phyloP scores from a whole-genome alignment of 2,113 vertebrate genomes.

The Epinephelus moara region DNA sequence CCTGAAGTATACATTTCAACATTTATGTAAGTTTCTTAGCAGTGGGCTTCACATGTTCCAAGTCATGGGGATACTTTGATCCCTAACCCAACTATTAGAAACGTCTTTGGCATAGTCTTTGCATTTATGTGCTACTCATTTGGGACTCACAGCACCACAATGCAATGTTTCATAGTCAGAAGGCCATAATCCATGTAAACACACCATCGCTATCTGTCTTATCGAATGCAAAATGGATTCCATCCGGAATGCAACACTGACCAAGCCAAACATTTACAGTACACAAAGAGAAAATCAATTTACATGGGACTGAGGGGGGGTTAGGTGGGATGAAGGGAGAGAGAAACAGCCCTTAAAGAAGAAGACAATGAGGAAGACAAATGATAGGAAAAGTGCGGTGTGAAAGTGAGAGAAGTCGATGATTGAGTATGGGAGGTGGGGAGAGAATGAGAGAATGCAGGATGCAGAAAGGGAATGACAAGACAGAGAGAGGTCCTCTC shows the following conservation, averaged over 20 bases:
- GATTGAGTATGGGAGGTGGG: slow-evolving; percentile 65
- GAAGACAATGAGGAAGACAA: slow-evolving; percentile 72
- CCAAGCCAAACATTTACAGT: slow-evolving; percentile 71
- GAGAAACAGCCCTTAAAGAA: slow-evolving; percentile 58
- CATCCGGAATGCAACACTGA: slow-evolving; percentile 65
- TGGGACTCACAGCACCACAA: not conserved
- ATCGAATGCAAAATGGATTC: slow-evolving; percentile 67
- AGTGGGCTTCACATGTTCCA: slow-evolving; percentile 4
- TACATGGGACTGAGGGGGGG: slow-evolving; percentile 53
- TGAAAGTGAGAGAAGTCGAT: slow-evolving; percentile 71
- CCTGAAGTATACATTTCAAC: slow-evolving; percentile 8
- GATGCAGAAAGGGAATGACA: slow-evolving; percentile 72
- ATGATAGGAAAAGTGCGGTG: slow-evolving; percentile 60
- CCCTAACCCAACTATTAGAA: slow-evolving; percentile 21
- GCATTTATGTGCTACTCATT: slow-evolving; percentile 36
- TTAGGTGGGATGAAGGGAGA: slow-evolving; percentile 5
- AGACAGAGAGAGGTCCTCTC: slow-evolving; percentile 71
- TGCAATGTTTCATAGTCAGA: slow-evolving; percentile 61
- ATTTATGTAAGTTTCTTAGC: slow-evolving; percentile 7
- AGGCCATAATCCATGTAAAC: slow-evolving; percentile 69
- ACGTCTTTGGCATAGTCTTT: slow-evolving; percentile 30
- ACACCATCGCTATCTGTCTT: slow-evolving; percentile 59
- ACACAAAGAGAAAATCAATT: slow-evolving; percentile 71
- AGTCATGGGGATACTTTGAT: not conserved
- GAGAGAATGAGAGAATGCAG: slow-evolving; percentile 60